A percentile compares a stretch with the other conserved stretches of the same genome.
Conservation (phyloP, 2,113 vertebrate genomes). For the Sapajus apella region DNA sequence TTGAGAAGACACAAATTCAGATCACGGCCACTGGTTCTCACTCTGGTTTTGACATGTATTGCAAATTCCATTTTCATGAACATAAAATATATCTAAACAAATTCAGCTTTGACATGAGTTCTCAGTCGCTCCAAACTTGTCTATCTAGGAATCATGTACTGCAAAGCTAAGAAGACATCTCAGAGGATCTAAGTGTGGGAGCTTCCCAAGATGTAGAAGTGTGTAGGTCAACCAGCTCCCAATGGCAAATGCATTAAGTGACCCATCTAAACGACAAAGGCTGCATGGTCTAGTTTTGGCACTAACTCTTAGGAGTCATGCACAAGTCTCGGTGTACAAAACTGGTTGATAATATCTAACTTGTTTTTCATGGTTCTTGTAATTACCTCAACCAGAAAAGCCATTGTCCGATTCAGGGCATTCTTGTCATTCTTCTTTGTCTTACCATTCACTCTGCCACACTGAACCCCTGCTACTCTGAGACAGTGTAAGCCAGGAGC, state of each 20-base stretch:
- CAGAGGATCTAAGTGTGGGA: neutral
- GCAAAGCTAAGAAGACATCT: neutral
- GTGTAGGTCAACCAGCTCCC: neutral
- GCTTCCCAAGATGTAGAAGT: neutral
- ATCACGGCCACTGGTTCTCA: neutral
- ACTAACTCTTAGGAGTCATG: neutral
- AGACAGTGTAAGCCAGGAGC: neutral
- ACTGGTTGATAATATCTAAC: neutral
- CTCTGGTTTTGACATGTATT: neutral
- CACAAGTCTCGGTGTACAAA: neutral
- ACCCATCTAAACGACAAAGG: neutral
- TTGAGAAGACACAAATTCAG: neutral
- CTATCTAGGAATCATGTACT: neutral
- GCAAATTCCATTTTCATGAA: constrained; percentile 21
- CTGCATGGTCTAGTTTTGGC: neutral
- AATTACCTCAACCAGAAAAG: neutral
- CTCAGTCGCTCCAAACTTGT: neutral
- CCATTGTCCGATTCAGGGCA: neutral
- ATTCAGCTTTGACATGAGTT: neutral
- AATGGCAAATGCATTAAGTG: neutral
- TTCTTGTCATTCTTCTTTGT: neutral
- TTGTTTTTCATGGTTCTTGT: neutral
- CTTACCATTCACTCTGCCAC: neutral
- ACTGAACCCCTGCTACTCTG: neutral
- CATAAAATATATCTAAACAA: neutral